Evolutionary conservation across 2,888 invertebrate genomes (phyloP), one percentile per base, ranked within the genome.

Genomic region (Colletes collaris): DNA sequence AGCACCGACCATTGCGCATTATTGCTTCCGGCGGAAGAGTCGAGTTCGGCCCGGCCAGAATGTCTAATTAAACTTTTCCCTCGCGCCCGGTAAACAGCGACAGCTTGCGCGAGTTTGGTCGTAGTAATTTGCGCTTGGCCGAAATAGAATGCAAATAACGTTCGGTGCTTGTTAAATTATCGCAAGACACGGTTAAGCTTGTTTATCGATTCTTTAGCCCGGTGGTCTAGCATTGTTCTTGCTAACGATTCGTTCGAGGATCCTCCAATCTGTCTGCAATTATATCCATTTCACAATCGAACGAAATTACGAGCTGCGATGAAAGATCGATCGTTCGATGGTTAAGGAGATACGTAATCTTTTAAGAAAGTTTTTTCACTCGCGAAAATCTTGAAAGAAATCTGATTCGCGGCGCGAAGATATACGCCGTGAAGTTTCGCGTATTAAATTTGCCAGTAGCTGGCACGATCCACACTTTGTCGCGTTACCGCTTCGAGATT

Each of bases 401-500:
- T 46, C 44, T 46, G 8, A 3, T 7, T 46, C 8, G 44, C 8
- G 10, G 44, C 8, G 44, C 2, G 10, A 10, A 8, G 10, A 2
- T 10, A 8, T 46, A 3, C 8, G 10, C 10, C 44, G 44, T 46
- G 10, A 8, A 46, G 44, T 46, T 46, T 46, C 44, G 44, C 44
- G 44, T 46, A 46, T 46, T 46, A 46, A 46, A 46, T 81, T 81
- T 71, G 63, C 55, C 62, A 56, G 66, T 27, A 46, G 55, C 62
- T 16, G 44, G 44, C 44, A 46, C 44, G 44, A 16, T 40, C 35
- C 71, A 60, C 55, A 73, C 52, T 52, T 65, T 71, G 67, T 44
- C 79, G 71, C 60, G 19, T 66, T n/a, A 37, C 65, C 64, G 50
- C 75, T 81, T 53, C 53, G 16, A 56, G 66, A 81, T 79, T 81